Base-by-base conservation (phyloP, 2,888 invertebrate species). In the Ochropleura plecta region DNA sequence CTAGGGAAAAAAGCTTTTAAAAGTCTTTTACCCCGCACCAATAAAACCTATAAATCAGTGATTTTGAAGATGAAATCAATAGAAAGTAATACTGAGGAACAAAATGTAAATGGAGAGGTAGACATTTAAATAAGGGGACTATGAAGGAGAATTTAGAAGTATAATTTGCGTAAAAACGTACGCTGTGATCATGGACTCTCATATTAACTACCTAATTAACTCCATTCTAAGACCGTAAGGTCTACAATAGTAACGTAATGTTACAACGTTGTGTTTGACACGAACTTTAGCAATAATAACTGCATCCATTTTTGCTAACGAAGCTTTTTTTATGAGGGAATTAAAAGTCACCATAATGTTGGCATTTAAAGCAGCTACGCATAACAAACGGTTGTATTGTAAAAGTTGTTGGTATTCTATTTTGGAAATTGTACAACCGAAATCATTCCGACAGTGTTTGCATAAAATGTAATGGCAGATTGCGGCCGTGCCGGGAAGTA, bases 391-490 rank as follows among this genome's bases (percentile, higher is more conserved):
- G 63, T 59, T 70, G 73, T 75, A 78, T 79, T 83, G 78, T 85
- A 81, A 83, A 83, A 80, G 83, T 81, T 82, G 86, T 81, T 70
- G 72, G 80, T 86, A 86, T 88, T 86, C 84, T 90, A 89, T 91
- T 91, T 91, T 89, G 90, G 89, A 90, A 90, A 91, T 90, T 91
- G 91, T 92, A 91, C 91, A 92, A 91, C 89, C 92, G 90, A 93
- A 95, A 95, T 95, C 89, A 94, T 95, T 93, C 91, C 89, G 86
- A 88, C 91, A 91, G 87, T 93, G 94, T 95, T 94, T 95, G 94
- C 95, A 95, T 96, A 95, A 95, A 96, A 95, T 92, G 94, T 95
- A 94, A 96, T 94, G 93, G 95, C 92, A 92, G 95, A 95, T 95
- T 95, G 95, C 93, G 95, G 95, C 92, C 93, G 91, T 89, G 90